Base-by-base conservation (phyloP, 1,140 invertebrate genomes). In the Lepidurus arcticus region DNA sequence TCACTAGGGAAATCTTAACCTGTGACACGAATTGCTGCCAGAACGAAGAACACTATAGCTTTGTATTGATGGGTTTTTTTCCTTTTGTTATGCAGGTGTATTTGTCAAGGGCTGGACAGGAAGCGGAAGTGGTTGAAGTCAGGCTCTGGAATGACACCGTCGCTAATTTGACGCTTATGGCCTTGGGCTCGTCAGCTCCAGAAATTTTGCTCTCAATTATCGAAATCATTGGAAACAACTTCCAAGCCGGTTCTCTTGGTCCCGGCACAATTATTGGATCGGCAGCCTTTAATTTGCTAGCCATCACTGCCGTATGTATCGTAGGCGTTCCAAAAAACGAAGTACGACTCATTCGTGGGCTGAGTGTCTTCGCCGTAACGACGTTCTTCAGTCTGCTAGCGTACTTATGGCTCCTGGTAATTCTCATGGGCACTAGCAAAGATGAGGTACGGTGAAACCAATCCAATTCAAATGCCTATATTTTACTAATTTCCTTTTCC, bases 201-300 rank as follows among this genome's bases (percentile, higher is more conserved):
- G 90, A 91, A 83, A 91, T 91, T 79, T 82, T 91, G 1, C 83
- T 91, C 47, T 89, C 90, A 13, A 85, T 88, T 77, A 90, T 91
- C 79, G 90, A 90, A 83, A 88, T 90, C 44, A 82, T 89, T 24
- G 85, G 85, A 7, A 89, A 90, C 79, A 82, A 85, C 47, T 87
- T 88, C 78, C 81, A 86, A 79, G 84, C 89, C 1, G 90, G 89
- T 6, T 85, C 86, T 13, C 81, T 91, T 0, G 90, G 90, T 6
- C 90, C 90, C 0, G 87, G 89, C 44, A 91, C 90, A 7, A 91
- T 91, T 79, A 90, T 91, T n/a, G 90, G 90, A 21, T 90, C 89
- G 1, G 89, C 90, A 16, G 90, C 89, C 74, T 91, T 90, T 83
- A 91, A 91, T 82, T 83, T 90, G 34, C 82, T 91, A 43, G 85